Evolutionary conservation across 2,888 invertebrate species (phyloP).

Genomic region (Nemoura dubitans): DNA sequence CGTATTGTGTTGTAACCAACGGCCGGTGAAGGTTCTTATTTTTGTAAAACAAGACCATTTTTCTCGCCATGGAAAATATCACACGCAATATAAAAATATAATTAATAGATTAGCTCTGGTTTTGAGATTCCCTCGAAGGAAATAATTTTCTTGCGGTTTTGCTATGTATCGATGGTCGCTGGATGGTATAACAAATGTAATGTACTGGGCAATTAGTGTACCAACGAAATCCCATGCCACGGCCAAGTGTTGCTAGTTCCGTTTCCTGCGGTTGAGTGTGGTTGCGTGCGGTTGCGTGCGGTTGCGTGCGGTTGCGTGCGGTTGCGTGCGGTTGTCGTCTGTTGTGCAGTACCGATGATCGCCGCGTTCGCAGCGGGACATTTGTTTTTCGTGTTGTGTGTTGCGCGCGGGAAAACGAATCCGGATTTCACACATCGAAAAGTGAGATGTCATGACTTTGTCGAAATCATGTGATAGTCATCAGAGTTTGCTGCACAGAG

Average conservation of each 20-base stretch:
- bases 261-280: too few species aligned
- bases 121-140: background rate
- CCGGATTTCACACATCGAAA: slow-evolving; percentile 18
- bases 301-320: background rate
- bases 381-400: too few species aligned
- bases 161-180: background rate
- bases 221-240: too few species aligned
- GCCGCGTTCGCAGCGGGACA: background rate
- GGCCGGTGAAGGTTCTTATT: background rate
- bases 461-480: too few species aligned
- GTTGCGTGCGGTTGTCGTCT: too few species aligned
- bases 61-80: background rate
- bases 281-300: too few species aligned
- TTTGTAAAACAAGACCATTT: background rate
- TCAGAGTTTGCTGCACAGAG: too few species aligned
- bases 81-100: background rate
- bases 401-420: slow-evolving; percentile 8
- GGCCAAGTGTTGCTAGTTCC: too few species aligned
- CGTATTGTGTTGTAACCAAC: background rate
- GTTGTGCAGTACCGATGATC: too few species aligned
- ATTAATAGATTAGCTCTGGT: background rate
- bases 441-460: slow-evolving; percentile 14
- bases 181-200: background rate
- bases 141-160: background rate
- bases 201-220: background rate